Conservation (phyloP, 2,113 vertebrate genomes). For the Oceanites oceanicus region DNA sequence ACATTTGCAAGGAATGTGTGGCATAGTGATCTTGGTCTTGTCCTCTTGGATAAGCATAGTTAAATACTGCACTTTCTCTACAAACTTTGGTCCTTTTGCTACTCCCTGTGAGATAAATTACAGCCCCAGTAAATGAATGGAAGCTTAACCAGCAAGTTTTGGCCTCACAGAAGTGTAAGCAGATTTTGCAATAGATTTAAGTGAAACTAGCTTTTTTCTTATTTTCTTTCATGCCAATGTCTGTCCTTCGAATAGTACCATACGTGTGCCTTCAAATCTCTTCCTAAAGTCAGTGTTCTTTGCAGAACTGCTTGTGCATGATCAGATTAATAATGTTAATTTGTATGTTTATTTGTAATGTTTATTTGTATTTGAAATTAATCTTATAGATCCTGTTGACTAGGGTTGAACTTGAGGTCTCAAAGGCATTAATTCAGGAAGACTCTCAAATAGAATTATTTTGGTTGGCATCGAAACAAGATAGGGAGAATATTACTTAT, state of each 20-base stretch:
- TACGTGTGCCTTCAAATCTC: neutral
- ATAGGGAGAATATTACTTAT: neutral
- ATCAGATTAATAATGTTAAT: neutral
- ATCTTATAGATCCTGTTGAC: neutral
- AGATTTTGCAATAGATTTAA: neutral
- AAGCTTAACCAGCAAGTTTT: neutral
- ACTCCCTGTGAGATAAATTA: neutral
- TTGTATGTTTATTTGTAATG: neutral
- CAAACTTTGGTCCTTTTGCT: neutral
- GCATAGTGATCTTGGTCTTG: neutral
- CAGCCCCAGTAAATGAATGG: neutral
- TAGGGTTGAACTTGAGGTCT: neutral
- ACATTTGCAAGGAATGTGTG: neutral
- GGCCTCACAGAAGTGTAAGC: neutral
- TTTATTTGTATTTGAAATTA: neutral
- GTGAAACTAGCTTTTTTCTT: neutral
- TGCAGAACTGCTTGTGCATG: neutral
- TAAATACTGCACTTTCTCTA: neutral
- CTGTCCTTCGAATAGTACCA: neutral
- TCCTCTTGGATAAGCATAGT: neutral
- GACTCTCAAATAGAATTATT: neutral
- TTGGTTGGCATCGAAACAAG: neutral
- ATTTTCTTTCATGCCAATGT: neutral
- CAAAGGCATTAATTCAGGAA: neutral
- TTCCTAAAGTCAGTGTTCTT: neutral